Evolutionary conservation across 1,140 invertebrate species (phyloP), one percentile per base, ranked within the genome.

Genomic region (Psilanteris sp.): DNA sequence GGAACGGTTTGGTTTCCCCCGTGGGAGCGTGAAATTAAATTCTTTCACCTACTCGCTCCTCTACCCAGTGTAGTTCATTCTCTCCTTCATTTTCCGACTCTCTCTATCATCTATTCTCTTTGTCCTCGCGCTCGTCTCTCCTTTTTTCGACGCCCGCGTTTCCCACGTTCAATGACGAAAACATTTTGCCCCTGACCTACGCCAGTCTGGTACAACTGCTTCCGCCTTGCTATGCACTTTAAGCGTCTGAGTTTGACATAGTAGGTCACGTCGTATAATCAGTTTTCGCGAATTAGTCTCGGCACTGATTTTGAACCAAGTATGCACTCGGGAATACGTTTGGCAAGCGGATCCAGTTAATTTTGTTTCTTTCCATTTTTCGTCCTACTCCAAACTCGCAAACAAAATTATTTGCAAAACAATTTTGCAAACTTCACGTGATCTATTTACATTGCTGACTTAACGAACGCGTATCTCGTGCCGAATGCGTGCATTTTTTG

Each of bases 1-100:
- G 44, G 71, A 83, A 79, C 76, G 77, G 81, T 81, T 81, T 80
- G 72, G 80, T 81, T 82, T 81, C 78, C 75, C 81, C 75, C 81
- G 68, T 50, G 68, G 68, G 73, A 80, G 77, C 79, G 81, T 82
- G 80, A 83, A 83, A 85, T 83, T 83, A 85, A 83, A 83, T 83
- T 83, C 83, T 79, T 80, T 78, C 66, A 44, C 62, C 48, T 29
- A 22, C 55, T 43, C 24, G 27, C 54, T 64, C 54, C 48, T n/a
- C n/a, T 15, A 36, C 52, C 37, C 52, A 5, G 15, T 10, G 44
- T 39, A 32, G 48, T 67, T 44, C 41, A 66, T 46, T 57, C 44
- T 43, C 27, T 44, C n/a, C n/a, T 41, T 41, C 48, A 66, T 37
- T 61, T 32, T 43, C 20, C 43, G 34, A 41, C 15, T 18, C 29